Conservation (phyloP, 2,797 vertebrate genomes). For the Heteromormyrus szaboi region DNA sequence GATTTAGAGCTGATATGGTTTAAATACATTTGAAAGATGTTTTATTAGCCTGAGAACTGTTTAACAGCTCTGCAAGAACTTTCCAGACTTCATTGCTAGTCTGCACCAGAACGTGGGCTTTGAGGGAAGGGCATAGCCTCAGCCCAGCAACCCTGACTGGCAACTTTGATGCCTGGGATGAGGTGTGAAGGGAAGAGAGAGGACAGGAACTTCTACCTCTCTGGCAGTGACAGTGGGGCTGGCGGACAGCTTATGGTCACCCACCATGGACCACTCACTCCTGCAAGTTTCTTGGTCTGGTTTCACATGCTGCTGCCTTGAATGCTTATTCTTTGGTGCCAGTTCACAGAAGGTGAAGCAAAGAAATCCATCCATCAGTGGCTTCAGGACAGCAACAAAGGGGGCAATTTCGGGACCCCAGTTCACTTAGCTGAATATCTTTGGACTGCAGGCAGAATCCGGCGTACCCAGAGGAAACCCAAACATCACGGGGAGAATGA, state of each 20-base stretch:
- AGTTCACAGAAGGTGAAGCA: background rate
- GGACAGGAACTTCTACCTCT: background rate
- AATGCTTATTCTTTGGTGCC: background rate
- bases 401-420: background rate
- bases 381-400: background rate
- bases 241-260: background rate
- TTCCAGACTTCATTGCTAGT: background rate
- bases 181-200: background rate
- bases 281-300: background rate
- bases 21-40: background rate
- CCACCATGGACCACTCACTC: background rate
- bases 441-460: background rate
- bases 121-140: background rate
- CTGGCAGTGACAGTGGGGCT: background rate
- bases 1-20: background rate
- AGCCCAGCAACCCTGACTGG: background rate
- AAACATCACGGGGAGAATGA: background rate
- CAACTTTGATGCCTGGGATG: background rate
- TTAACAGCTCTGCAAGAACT: background rate
- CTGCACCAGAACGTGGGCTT: background rate
- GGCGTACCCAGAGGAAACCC: background rate
- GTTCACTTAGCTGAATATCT: background rate
- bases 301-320: background rate
- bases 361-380: background rate
- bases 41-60: background rate